Evolutionary conservation across 1,140 invertebrate species (phyloP).

Genomic region (Bombus polaris): DNA sequence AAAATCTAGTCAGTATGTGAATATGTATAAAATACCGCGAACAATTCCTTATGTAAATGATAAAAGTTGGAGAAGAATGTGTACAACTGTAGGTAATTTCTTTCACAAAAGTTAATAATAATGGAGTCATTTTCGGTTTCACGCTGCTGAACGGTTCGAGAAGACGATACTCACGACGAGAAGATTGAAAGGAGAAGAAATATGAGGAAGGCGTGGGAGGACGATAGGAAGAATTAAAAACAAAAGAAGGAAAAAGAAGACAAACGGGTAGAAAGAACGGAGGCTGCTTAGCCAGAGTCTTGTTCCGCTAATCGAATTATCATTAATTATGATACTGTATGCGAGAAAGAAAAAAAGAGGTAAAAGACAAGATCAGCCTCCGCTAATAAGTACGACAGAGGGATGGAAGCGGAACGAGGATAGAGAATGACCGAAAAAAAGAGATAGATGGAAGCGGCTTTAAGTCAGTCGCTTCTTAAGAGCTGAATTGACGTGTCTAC

Average conservation of each 20-base stretch:
- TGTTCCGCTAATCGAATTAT: slow-evolving; percentile 80
- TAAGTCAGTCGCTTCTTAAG: slow-evolving; percentile 80
- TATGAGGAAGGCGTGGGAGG: not conserved
- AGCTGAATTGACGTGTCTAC: slow-evolving; percentile 82
- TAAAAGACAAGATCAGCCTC: slow-evolving; percentile 59
- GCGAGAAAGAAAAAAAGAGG: slow-evolving; percentile 48
- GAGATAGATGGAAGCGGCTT: slow-evolving; percentile 74
- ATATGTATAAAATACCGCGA: not conserved
- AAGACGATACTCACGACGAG: slow-evolving; percentile 12
- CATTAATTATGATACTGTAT: slow-evolving; percentile 75
- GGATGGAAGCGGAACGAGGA: slow-evolving; percentile 42
- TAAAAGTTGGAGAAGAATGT: too few relatives aligned
- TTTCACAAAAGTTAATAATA: not conserved
- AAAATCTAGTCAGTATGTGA: not conserved
- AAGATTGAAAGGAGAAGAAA: slow-evolving; percentile 11
- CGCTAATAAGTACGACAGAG: slow-evolving; percentile 67
- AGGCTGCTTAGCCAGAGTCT: slow-evolving; percentile 66
- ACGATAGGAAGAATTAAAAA: not conserved
- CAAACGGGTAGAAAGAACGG: slow-evolving; percentile 40
- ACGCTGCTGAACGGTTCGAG: not conserved
- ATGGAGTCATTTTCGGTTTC: not conserved
- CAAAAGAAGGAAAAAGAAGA: slow-evolving; percentile 4
- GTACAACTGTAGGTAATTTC: not conserved
- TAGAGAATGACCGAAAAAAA: slow-evolving; percentile 52
- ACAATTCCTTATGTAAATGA: too few relatives aligned